A percentile compares a stretch with the other conserved stretches of the same genome.
These are phyloP conservation scores for Protobothrops flavoviridis DNA, from an alignment of 2,113 vertebrate genomes.

Conservation along the genomic window DNA sequence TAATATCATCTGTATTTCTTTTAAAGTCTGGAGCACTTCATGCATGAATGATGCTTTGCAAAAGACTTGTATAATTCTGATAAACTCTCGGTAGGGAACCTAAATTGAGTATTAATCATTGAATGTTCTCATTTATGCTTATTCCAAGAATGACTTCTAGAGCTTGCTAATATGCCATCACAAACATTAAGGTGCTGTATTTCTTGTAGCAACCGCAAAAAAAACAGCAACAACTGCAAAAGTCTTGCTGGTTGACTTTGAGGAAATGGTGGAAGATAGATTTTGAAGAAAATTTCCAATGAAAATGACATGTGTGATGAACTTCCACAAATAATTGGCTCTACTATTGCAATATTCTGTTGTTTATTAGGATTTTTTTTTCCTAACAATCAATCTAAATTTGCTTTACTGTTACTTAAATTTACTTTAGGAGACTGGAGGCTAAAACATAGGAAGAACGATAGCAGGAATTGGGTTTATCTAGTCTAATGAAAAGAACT, in stretches of 20 bases:
- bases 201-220: neutral
- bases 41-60: neutral
- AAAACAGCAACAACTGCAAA: neutral
- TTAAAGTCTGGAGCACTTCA: neutral
- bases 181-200: neutral
- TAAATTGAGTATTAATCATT: neutral
- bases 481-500: neutral
- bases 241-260: neutral
- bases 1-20: neutral
- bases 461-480: neutral
- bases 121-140: slow-evolving; percentile 1
- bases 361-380: neutral
- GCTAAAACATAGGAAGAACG: neutral
- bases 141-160: neutral
- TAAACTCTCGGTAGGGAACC: neutral
- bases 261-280: neutral
- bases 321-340: neutral
- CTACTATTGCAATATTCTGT: neutral
- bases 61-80: neutral
- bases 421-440: neutral
- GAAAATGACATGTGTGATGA: neutral
- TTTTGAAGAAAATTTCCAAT: neutral
- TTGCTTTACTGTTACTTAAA: neutral
- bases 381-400: neutral
- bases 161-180: neutral